These are phyloP conservation scores for Dryocosmus kuriphilus DNA, from an alignment of 2,888 invertebrate genomes.

Conservation along the genomic window DNA sequence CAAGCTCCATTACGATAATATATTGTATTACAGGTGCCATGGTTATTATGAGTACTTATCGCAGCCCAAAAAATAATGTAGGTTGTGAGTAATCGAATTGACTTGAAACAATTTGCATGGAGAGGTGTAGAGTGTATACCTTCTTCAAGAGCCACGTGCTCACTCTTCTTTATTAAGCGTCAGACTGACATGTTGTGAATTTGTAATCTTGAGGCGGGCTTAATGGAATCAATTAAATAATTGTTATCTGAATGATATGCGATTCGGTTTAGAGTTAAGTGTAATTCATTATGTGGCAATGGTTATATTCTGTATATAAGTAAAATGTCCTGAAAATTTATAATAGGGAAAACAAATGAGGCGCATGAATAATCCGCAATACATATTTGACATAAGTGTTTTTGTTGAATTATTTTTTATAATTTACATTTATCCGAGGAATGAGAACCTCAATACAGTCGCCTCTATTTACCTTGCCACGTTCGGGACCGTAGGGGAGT, in stretches of 20 bases:
- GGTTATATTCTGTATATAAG: too few species aligned
- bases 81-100: slow-evolving; percentile 18
- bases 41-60: slow-evolving; percentile 33
- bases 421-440: too few species aligned
- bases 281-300: background rate
- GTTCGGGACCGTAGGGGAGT: too few species aligned
- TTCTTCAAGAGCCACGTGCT: background rate
- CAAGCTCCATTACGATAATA: slow-evolving; percentile 64
- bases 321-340: too few species aligned
- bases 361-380: too few species aligned
- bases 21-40: slow-evolving; percentile 60
- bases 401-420: too few species aligned
- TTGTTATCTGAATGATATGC: slow-evolving; percentile 1
- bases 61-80: slow-evolving; percentile 18
- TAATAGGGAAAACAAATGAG: too few species aligned
- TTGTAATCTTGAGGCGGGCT: background rate
- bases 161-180: background rate
- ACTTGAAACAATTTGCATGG: background rate
- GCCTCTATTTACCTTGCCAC: too few species aligned
- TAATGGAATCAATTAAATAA: background rate
- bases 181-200: background rate
- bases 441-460: too few species aligned
- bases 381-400: too few species aligned
- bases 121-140: too few species aligned
- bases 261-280: background rate